These are phyloP conservation scores for Amphiduros pacificus DNA, from an alignment of 2,888 invertebrate species.

Conservation along the genomic window DNA sequence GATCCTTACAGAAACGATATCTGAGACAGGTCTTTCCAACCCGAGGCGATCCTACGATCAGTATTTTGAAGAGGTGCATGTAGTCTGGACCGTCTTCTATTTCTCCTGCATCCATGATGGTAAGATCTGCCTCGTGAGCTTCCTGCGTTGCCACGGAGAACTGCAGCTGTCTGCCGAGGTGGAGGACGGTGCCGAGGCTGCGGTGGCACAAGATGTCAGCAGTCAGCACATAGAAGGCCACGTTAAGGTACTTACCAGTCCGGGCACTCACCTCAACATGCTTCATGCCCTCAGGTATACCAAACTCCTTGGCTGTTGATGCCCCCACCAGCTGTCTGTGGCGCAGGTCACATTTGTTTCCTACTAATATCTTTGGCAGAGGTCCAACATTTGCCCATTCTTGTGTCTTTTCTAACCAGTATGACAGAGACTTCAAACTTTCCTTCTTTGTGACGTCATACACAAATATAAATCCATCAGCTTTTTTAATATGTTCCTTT, in stretches of 20 bases:
- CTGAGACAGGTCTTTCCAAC: slow-evolving; percentile 26
- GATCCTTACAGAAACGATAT: slow-evolving; percentile 22
- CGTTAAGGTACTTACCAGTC: slow-evolving; percentile 17
- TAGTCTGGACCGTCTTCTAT: slow-evolving; percentile 18
- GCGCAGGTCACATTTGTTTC: slow-evolving; percentile 25
- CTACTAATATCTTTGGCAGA: slow-evolving; percentile 25
- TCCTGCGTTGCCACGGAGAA: background rate
- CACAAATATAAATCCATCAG: slow-evolving; percentile 25
- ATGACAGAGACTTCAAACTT: slow-evolving; percentile 7
- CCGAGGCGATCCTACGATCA: slow-evolving; percentile 23
- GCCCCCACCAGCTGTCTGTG: slow-evolving; percentile 22
- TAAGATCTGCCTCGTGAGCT: background rate
- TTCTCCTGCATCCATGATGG: background rate
- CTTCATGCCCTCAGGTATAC: slow-evolving; percentile 27
- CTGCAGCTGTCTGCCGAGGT: background rate
- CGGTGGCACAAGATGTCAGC: slow-evolving; percentile 15
- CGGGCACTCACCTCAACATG: slow-evolving; percentile 24
- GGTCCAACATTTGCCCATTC: slow-evolving; percentile 1
- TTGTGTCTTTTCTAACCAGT: background rate
- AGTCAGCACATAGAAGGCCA: slow-evolving; percentile 21
- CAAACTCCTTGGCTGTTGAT: slow-evolving; percentile 25
- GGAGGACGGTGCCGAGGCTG: slow-evolving; percentile 13
- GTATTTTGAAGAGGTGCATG: slow-evolving; percentile 25
- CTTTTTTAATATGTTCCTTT: slow-evolving; percentile 14
- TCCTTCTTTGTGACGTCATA: slow-evolving; percentile 26